Conservation (phyloP, 2,797 vertebrate genomes). For the Bovichtus diacanthus region DNA sequence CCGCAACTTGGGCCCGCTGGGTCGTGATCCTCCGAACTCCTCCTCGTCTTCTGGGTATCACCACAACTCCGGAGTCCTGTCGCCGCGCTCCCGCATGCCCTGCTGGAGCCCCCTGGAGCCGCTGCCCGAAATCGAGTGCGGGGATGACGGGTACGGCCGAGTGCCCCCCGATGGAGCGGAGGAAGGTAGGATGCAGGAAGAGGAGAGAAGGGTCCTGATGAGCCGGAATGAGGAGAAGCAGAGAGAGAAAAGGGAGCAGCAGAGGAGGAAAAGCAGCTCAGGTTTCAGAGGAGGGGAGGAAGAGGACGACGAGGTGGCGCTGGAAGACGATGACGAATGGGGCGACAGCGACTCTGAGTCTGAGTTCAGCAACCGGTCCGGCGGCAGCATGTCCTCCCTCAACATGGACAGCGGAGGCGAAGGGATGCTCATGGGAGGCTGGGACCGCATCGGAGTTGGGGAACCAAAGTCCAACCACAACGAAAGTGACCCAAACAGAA, state of each 20-base stretch:
- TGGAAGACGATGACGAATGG: constrained; percentile 69
- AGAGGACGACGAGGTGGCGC: constrained; percentile 65
- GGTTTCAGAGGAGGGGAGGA: constrained; percentile 68
- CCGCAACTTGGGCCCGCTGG: constrained; percentile 68
- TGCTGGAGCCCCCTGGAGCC: constrained; percentile 87
- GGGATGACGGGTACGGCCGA: constrained; percentile 85
- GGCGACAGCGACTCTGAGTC: constrained; percentile 89
- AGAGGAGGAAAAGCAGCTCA: constrained; percentile 54
- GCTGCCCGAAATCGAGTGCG: constrained; percentile 85
- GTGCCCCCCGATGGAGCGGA: constrained; percentile 94
- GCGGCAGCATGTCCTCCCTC: constrained; percentile 87
- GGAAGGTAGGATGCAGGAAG: constrained; percentile 84
- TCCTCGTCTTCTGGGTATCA: constrained; percentile 44
- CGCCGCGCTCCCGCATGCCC: constrained; percentile 79
- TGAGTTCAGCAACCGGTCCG: constrained; percentile 89
- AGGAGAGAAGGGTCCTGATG: constrained; percentile 55
- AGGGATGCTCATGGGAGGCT: constrained; percentile 59
- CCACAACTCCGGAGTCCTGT: constrained; percentile 66
- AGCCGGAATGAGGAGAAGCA: constrained; percentile 61
- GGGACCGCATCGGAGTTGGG: constrained; percentile 79
- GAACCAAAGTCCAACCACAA: constrained; percentile 55
- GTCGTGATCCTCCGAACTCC: constrained; percentile 66
- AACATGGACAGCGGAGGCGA: constrained; percentile 85
- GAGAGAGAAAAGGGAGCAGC: constrained; percentile 62
- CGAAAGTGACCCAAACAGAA: background rate